A percentile compares a stretch with the other conserved stretches of the same genome.
phyloP scores from a whole-genome alignment of 1,140 invertebrate genomes.

The Drosophila varians region DNA sequence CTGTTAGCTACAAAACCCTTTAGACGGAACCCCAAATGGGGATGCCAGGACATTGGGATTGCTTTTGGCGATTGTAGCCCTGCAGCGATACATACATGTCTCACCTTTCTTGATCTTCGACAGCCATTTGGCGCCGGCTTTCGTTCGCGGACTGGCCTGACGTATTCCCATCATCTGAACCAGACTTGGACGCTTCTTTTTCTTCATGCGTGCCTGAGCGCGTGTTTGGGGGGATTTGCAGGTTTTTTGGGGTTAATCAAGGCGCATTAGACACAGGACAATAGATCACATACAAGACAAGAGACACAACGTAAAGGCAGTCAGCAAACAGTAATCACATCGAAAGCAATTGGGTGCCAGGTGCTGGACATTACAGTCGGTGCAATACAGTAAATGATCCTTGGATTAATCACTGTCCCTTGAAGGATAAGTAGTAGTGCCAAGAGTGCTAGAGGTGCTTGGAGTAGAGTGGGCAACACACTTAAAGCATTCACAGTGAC shows the following conservation, averaged over 20 bases:
- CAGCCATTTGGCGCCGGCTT: slow-evolving; percentile 93
- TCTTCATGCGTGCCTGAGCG: slow-evolving; percentile 86
- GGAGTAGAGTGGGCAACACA: slow-evolving; percentile 54
- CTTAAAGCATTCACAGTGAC: slow-evolving; percentile 69
- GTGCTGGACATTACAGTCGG: background rate
- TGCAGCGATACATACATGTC: slow-evolving; percentile 79
- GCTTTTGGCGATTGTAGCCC: slow-evolving; percentile 37
- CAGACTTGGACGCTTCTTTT: slow-evolving; percentile 91
- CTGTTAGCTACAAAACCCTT: slow-evolving; percentile 74
- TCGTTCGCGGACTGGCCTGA: slow-evolving; percentile 90
- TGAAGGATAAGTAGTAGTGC: slow-evolving; percentile 21
- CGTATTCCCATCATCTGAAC: slow-evolving; percentile 91
- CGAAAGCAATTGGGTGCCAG: slow-evolving; percentile 30
- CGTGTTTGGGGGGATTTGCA: slow-evolving; percentile 40
- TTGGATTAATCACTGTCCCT: slow-evolving; percentile 12
- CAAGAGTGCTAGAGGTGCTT: slow-evolving; percentile 32
- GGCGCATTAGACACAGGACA: slow-evolving; percentile 63
- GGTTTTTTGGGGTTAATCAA: slow-evolving; percentile 57
- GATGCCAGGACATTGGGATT: slow-evolving; percentile 4
- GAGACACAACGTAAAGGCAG: slow-evolving; percentile 63
- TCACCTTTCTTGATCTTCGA: slow-evolving; percentile 91
- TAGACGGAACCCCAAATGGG: background rate
- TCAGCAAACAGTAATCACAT: slow-evolving; percentile 54
- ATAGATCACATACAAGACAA: slow-evolving; percentile 57
- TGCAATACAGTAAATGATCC: slow-evolving; percentile 1